Evolutionary conservation across 2,888 invertebrate species (phyloP).

Genomic region (Panzeria rudis): DNA sequence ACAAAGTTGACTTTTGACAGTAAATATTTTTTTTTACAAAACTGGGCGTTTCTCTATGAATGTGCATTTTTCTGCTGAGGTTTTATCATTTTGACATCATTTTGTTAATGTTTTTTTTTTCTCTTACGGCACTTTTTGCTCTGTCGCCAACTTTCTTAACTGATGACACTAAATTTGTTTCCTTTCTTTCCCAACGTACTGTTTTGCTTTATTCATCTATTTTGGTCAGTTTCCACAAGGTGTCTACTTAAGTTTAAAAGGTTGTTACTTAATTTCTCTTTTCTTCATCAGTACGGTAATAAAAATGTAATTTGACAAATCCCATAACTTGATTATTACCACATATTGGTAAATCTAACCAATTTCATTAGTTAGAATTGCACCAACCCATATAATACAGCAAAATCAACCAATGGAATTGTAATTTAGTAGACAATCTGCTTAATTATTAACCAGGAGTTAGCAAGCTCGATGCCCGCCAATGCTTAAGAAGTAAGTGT

Average conservation of each 20-base stretch:
- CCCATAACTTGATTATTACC: not conserved
- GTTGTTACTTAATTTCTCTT: not conserved
- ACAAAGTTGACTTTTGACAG: constrained; percentile 47
- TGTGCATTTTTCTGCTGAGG: constrained; percentile 44
- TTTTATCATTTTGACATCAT: constrained; percentile 63
- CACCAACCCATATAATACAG: too few relatives aligned
- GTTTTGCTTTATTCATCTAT: constrained; percentile 21
- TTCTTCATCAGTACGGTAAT: not conserved
- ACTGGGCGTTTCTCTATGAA: constrained; percentile 56
- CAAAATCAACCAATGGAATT: too few relatives aligned
- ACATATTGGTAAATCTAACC: too few relatives aligned
- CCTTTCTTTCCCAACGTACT: not conserved
- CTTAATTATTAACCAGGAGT: too few relatives aligned
- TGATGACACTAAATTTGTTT: constrained; percentile 65
- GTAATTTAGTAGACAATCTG: too few relatives aligned
- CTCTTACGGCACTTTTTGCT: not conserved
- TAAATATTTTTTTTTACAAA: constrained; percentile 17
- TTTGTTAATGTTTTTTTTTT: constrained; percentile 37
- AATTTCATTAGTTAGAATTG: too few relatives aligned
- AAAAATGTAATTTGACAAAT: not conserved
- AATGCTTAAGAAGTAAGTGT: too few relatives aligned
- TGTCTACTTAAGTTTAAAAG: constrained; percentile 9
- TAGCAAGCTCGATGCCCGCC: too few relatives aligned
- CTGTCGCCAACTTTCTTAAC: constrained; percentile 61
- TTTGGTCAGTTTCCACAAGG: not conserved